These are phyloP conservation scores for Bombus confusus DNA, from an alignment of 1,140 invertebrate genomes.

Conservation along the genomic window DNA sequence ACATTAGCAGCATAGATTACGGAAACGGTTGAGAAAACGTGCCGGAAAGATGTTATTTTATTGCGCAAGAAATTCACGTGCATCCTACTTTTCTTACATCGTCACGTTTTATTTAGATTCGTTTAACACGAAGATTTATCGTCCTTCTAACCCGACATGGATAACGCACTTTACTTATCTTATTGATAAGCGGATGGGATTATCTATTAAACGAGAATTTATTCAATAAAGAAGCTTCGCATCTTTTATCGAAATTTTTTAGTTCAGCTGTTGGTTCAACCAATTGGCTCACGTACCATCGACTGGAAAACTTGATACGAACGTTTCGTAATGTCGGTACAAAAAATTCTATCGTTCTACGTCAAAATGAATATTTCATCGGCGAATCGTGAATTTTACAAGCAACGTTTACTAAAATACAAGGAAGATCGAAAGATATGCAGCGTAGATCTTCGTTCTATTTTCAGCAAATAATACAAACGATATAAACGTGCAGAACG, in stretches of 20 bases:
- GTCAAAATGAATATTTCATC: background rate
- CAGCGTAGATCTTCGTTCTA: background rate
- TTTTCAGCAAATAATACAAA: background rate
- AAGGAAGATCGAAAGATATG: background rate
- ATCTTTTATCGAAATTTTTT: background rate
- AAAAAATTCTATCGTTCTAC: background rate
- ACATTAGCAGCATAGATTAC: too few relatives aligned
- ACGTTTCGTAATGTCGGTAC: too few relatives aligned
- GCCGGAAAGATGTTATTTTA: background rate
- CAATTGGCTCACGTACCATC: too few relatives aligned
- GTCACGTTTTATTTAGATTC: slow-evolving; percentile 1
- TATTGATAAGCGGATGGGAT: background rate
- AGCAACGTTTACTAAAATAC: too few relatives aligned
- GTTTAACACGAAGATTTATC: background rate
- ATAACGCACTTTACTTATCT: background rate
- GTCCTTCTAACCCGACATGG: too few relatives aligned
- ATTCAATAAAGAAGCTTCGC: background rate
- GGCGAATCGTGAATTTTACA: background rate
- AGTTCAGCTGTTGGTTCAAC: too few relatives aligned
- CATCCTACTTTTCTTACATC: background rate
- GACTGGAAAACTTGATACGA: too few relatives aligned
- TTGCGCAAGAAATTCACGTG: background rate
- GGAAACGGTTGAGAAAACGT: background rate
- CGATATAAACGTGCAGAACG: background rate
- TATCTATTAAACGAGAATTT: too few relatives aligned